phyloP scores from a whole-genome alignment of 2,888 invertebrate genomes.

The Hydriomena furcata region DNA sequence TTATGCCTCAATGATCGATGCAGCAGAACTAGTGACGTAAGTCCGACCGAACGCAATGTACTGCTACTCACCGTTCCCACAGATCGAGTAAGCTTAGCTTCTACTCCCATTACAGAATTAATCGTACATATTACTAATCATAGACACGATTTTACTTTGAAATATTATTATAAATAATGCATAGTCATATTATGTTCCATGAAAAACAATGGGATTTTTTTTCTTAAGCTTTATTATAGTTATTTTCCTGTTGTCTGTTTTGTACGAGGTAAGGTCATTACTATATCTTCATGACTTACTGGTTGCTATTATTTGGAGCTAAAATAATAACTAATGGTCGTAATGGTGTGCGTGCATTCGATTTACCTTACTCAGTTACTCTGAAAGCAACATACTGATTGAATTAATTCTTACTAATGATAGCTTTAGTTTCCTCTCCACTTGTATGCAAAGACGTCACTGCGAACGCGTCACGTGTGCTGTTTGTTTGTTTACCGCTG shows the following conservation, averaged over 20 bases:
- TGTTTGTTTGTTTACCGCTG: constrained; percentile 52
- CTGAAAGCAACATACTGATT: constrained; percentile 3
- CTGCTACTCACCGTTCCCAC: constrained; percentile 21
- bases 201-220: constrained; percentile 22
- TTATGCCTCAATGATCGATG: constrained; percentile 26
- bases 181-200: constrained; percentile 28
- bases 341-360: not conserved
- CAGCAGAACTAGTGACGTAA: constrained; percentile 23
- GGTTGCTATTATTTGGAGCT: constrained; percentile 2
- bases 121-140: constrained; percentile 16
- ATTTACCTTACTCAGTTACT: not conserved
- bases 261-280: constrained; percentile 17
- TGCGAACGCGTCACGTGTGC: constrained; percentile 49
- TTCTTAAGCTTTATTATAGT: constrained; percentile 10
- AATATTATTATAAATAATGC: constrained; percentile 17
- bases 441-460: constrained; percentile 47
- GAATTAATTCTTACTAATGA: constrained; percentile 13
- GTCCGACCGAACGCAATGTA: constrained; percentile 14
- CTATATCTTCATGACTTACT: constrained; percentile 2
- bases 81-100: constrained; percentile 14
- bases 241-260: constrained; percentile 32
- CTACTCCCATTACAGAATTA: constrained; percentile 21
- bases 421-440: constrained; percentile 30
- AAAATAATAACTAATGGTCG: not conserved
- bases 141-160: constrained; percentile 33